Conservation (phyloP, 2,113 vertebrate species). For the Ariopsis seemanni region DNA sequence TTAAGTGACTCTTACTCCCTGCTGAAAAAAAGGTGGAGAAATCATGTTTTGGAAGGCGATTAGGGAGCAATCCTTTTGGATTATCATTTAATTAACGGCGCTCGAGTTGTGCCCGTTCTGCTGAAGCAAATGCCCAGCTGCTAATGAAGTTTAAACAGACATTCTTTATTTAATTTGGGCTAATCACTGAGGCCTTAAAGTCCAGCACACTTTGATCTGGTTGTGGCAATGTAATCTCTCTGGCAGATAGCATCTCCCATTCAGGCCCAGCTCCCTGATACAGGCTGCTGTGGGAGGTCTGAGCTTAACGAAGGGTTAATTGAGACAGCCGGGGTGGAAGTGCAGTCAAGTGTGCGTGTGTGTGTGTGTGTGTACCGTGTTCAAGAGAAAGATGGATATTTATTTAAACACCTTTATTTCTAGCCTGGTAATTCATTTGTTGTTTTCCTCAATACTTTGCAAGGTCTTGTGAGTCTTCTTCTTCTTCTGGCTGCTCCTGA, state of each 20-base stretch:
- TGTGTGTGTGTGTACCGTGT: conserved; percentile 28
- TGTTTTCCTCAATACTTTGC: background rate
- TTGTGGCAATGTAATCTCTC: conserved; percentile 88
- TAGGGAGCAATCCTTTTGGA: conserved; percentile 91
- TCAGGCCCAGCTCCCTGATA: conserved; percentile 79
- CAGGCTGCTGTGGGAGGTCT: conserved; percentile 83
- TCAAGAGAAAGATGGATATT: conserved; percentile 12
- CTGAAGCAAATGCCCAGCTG: conserved; percentile 92
- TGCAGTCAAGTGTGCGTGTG: conserved; percentile 45
- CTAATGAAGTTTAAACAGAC: conserved; percentile 99
- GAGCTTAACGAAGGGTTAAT: conserved; percentile 88
- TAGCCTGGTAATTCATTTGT: conserved; percentile 73
- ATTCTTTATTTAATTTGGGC: conserved; percentile 99
- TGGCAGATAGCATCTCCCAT: conserved; percentile 91
- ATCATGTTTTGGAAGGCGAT: conserved; percentile 91
- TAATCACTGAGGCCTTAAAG: conserved; percentile 91
- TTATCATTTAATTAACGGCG: conserved; percentile 99
- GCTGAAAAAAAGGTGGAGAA: conserved; percentile 65
- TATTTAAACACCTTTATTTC: conserved; percentile 61
- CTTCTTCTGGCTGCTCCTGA: too few relatives aligned
- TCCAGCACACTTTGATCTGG: conserved; percentile 95
- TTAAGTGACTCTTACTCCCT: conserved; percentile 66
- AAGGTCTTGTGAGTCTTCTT: too few relatives aligned
- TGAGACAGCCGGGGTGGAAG: conserved; percentile 75
- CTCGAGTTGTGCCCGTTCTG: conserved; percentile 97